Conservation (phyloP, 1,140 invertebrate species). For the Cyrtorhinus lividipennis region DNA sequence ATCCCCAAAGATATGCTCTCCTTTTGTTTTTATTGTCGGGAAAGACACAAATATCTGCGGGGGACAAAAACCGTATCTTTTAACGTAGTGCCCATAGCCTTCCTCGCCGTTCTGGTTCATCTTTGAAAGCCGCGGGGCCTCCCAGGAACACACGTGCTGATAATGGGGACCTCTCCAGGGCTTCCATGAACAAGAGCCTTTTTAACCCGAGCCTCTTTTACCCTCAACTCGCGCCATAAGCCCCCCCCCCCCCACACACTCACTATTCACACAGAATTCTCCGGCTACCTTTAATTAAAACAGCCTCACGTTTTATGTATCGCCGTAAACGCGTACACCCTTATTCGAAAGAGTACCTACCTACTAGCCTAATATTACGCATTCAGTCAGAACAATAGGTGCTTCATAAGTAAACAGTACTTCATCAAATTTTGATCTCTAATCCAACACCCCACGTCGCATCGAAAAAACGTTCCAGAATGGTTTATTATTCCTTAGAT, state of each 20-base stretch:
- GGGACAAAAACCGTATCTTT: not conserved
- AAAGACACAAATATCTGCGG: not conserved
- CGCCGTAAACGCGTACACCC: too few species aligned
- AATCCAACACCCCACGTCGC: too few species aligned
- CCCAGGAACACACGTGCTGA: not conserved
- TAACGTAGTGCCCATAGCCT: not conserved
- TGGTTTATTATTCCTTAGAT: too few species aligned
- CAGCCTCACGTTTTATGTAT: too few species aligned
- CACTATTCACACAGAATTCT: not conserved
- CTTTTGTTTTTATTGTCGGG: not conserved
- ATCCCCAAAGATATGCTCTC: not conserved
- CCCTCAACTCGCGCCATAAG: not conserved
- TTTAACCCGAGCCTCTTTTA: not conserved
- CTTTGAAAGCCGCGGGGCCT: not conserved
- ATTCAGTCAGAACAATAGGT: too few species aligned
- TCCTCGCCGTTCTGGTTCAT: not conserved
- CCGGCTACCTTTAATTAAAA: not conserved
- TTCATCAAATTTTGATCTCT: too few species aligned
- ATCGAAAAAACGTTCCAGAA: too few species aligned
- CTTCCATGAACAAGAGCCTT: not conserved
- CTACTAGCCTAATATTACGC: too few species aligned
- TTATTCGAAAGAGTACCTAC: too few species aligned
- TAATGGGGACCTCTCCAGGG: not conserved
- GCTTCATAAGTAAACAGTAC: too few species aligned
- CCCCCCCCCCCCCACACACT: too few species aligned